These are phyloP conservation scores for Mythimna vitellina DNA, from an alignment of 2,888 invertebrate genomes.

Conservation along the genomic window DNA sequence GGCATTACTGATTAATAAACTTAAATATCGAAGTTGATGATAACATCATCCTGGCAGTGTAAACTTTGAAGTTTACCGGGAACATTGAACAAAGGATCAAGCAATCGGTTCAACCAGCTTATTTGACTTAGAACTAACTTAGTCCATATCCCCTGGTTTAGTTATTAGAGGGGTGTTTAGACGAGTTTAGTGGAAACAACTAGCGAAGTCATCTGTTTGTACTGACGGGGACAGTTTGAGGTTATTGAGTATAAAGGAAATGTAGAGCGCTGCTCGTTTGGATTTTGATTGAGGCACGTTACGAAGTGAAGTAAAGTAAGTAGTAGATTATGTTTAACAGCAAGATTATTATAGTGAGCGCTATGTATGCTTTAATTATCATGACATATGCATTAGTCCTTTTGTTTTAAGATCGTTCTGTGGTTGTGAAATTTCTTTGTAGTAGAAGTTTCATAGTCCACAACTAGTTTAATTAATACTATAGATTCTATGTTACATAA, in stretches of 20 bases:
- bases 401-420: too few relatives aligned
- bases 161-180: conserved; percentile 47
- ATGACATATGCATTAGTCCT: too few relatives aligned
- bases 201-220: conserved; percentile 38
- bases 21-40: conserved; percentile 38
- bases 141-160: conserved; percentile 36
- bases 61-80: conserved; percentile 39
- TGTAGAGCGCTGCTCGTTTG: conserved; percentile 25
- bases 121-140: conserved; percentile 57
- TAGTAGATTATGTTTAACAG: too few relatives aligned
- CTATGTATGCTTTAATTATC: too few relatives aligned
- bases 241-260: conserved; percentile 13
- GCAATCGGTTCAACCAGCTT: conserved; percentile 58
- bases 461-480: too few relatives aligned
- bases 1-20: conserved; percentile 15
- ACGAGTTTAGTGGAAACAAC: conserved; percentile 32
- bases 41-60: conserved; percentile 30
- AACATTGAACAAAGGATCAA: conserved; percentile 55
- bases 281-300: too few relatives aligned
- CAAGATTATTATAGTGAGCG: too few relatives aligned
- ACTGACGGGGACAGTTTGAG: conserved; percentile 30
- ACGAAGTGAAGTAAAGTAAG: too few relatives aligned
- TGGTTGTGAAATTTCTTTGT: too few relatives aligned
- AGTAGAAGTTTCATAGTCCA: too few relatives aligned
- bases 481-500: too few relatives aligned